phyloP scores from a whole-genome alignment of 2,113 vertebrate species.

The Diglossa brunneiventris region DNA sequence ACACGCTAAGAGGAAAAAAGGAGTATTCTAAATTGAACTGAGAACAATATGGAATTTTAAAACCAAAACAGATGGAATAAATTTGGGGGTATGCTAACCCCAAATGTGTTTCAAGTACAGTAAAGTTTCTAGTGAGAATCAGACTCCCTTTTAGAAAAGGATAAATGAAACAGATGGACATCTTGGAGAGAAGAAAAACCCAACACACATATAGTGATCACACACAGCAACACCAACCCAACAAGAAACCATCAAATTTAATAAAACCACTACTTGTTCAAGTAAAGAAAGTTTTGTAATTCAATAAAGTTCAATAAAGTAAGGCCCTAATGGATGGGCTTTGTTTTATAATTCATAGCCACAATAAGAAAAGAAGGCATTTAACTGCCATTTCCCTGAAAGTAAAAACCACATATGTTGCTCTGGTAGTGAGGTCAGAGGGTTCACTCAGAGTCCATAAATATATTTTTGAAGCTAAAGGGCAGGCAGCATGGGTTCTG shows the following conservation, averaged over 20 bases:
- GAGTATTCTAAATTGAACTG: slow-evolving; percentile 4
- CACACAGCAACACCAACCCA: not conserved
- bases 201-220: not conserved
- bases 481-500: not conserved
- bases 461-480: slow-evolving; percentile 21
- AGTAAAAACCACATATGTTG: slow-evolving; percentile 16
- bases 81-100: slow-evolving; percentile 28
- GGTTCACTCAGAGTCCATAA: slow-evolving; percentile 64
- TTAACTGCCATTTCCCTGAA: not conserved
- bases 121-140: slow-evolving; percentile 17
- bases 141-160: slow-evolving; percentile 3
- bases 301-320: not conserved
- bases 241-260: not conserved
- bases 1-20: not conserved
- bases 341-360: not conserved
- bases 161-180: slow-evolving; percentile 48
- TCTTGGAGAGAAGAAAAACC: not conserved
- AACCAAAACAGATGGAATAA: slow-evolving; percentile 36
- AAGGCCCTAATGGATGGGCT: not conserved
- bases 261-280: not conserved
- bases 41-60: slow-evolving; percentile 14
- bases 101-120: slow-evolving; percentile 3
- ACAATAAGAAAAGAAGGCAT: not conserved
- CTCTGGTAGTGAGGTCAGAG: slow-evolving; percentile 51
- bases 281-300: not conserved